These are phyloP conservation scores for Paracyclopina nana DNA, from an alignment of 1,140 invertebrate genomes.

Conservation along the genomic window DNA sequence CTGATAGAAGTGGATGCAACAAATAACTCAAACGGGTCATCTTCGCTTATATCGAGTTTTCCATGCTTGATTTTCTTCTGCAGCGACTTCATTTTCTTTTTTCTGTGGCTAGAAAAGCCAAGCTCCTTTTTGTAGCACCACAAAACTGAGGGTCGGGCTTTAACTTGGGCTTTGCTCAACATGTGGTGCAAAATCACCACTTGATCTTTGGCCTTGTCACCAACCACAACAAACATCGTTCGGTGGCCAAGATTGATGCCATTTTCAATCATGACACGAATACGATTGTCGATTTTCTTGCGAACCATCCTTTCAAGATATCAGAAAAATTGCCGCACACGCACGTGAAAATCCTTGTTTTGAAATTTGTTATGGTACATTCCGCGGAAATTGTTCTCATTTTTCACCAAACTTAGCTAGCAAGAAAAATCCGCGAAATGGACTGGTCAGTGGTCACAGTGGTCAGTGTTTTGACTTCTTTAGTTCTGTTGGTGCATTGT, in stretches of 20 bases:
- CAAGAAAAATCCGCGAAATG: too few relatives aligned
- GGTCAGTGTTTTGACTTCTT: too few relatives aligned
- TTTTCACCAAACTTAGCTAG: too few relatives aligned
- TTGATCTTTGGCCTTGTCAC: constrained; percentile 89
- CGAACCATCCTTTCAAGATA: constrained; percentile 56
- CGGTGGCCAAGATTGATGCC: constrained; percentile 64
- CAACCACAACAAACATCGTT: constrained; percentile 83
- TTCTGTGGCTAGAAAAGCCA: constrained; percentile 67
- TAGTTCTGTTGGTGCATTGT: too few relatives aligned
- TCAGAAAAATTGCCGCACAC: too few relatives aligned
- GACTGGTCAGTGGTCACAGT: too few relatives aligned
- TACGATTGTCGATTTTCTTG: constrained; percentile 92
- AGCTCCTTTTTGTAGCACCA: constrained; percentile 99
- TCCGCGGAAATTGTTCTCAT: too few relatives aligned
- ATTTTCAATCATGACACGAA: constrained; percentile 89
- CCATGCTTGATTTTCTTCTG: constrained; percentile 72
- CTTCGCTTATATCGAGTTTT: constrained; percentile 74
- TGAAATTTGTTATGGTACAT: too few relatives aligned
- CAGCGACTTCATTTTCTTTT: constrained; percentile 71
- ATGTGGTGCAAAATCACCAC: constrained; percentile 93
- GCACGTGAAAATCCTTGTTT: too few relatives aligned
- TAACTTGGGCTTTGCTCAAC: constrained; percentile 76
- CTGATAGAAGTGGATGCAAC: constrained; percentile 86
- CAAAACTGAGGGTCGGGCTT: constrained; percentile 70
- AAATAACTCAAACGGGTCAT: constrained; percentile 93